Conservation (phyloP, 2,888 invertebrate genomes). For the Agrilus cyanescens region DNA sequence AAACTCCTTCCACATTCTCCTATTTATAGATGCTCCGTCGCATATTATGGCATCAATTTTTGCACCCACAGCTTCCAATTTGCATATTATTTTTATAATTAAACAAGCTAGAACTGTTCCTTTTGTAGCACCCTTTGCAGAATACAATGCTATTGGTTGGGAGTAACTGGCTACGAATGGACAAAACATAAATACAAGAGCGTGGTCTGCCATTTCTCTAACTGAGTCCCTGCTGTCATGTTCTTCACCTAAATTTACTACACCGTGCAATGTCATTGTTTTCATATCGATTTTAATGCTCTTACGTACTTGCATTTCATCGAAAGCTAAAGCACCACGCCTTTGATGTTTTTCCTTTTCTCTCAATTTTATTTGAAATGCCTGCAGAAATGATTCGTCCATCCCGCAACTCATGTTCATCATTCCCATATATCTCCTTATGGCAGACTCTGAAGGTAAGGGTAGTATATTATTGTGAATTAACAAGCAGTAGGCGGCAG, state of each 20-base stretch:
- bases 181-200: slow-evolving; percentile 9
- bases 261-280: no score
- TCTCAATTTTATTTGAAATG: slow-evolving; percentile 3
- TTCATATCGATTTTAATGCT: no score
- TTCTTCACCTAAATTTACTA: slow-evolving; percentile 7
- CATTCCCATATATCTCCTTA: slow-evolving; percentile 5
- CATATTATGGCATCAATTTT: slow-evolving; percentile 12
- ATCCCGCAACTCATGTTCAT: slow-evolving; percentile 7
- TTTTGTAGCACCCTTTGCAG: slow-evolving; percentile 6
- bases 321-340: slow-evolving; percentile 5
- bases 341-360: slow-evolving; percentile 1
- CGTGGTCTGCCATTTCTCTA: slow-evolving; percentile 5
- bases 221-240: background rate
- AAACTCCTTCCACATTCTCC: slow-evolving; percentile 14
- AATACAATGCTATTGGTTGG: slow-evolving; percentile 9
- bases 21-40: slow-evolving; percentile 14
- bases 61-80: slow-evolving; percentile 11
- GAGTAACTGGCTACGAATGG: slow-evolving; percentile 3
- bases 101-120: slow-evolving; percentile 1
- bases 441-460: slow-evolving; percentile 3
- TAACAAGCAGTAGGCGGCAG: slow-evolving; percentile 4
- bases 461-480: slow-evolving; percentile 5
- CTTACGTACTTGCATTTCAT: slow-evolving; percentile 6
- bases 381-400: slow-evolving; percentile 7
- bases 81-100: slow-evolving; percentile 1